Base-by-base conservation (phyloP, 1,140 invertebrate species). In the Drosophila orena region DNA sequence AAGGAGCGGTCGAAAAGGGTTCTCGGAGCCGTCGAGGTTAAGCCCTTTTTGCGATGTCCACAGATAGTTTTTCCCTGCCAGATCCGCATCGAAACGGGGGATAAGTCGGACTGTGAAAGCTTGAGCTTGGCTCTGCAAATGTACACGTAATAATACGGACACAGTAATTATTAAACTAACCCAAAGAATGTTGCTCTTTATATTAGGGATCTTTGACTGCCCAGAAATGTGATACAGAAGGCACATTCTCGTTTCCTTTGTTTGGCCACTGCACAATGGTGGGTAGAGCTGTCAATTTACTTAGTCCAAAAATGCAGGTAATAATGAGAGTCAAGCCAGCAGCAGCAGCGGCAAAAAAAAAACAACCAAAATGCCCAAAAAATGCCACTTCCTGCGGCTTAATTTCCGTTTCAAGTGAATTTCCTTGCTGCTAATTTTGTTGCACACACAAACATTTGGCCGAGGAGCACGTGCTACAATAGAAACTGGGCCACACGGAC, bases 341-440 rank as follows among this genome's bases (percentile, higher is more conserved):
- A 30, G 57, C 30, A 27, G 14, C 0, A 17, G 1, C n/a, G n/a
- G n/a, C 6, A 42, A 46, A 42, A 38, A 55, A 42, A 55, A 42
- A 42, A 38, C 35, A 10, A 30, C 15, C 35, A 52, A 74, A 66
- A 71, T 47, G 61, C 53, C 77, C 66, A 56, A 62, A 85, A 85
- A 84, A 84, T 79, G 70, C 83, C 75, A 77, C 79, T 79, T 86
- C 66, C 84, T 72, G 83, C 62, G 75, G 81, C 84, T 88, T 86
- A 86, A 86, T 86, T 88, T 86, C 81, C 83, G 83, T 77, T 88
- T 88, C 83, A 76, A 86, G 79, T 88, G 84, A 86, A 88, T 79
- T 86, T 81, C 78, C 76, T 83, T 83, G 83, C 71, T 64, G 84
- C 79, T 88, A 88, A 86, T 89, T 86, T 77, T 50, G 83, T 79